phyloP scores from a whole-genome alignment of 2,888 invertebrate species.

The Pyrrhosoma nymphula region DNA sequence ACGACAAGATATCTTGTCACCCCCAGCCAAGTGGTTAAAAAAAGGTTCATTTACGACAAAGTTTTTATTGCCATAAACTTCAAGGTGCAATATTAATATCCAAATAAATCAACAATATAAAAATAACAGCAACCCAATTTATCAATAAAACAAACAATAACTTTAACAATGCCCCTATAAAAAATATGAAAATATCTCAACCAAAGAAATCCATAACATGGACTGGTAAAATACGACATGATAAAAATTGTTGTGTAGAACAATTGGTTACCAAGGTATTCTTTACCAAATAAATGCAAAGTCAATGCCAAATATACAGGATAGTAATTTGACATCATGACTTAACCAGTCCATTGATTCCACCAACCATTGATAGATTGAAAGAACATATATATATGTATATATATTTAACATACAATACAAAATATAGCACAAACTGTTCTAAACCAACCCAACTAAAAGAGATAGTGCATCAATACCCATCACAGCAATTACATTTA shows the following conservation, averaged over 20 bases:
- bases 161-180: neutral
- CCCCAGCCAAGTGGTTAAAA: too few species aligned
- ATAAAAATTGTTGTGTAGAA: too few species aligned
- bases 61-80: neutral
- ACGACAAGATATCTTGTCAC: too few species aligned
- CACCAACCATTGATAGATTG: too few species aligned
- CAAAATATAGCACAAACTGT: neutral
- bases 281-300: too few species aligned
- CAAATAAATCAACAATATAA: constrained; percentile 16
- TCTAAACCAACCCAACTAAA: neutral
- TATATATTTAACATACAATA: neutral
- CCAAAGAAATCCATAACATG: neutral
- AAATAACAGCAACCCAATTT: neutral
- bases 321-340: too few species aligned
- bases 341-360: too few species aligned
- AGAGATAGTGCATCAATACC: neutral
- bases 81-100: neutral
- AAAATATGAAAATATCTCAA: neutral
- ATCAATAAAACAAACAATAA: neutral
- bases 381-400: too few species aligned
- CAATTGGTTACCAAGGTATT: too few species aligned
- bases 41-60: neutral
- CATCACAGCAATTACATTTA: neutral
- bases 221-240: too few species aligned
- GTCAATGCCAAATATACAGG: too few species aligned